Evolutionary conservation across 2,113 vertebrate genomes (phyloP).

Genomic region (Campylorhamphus procurvoides): DNA sequence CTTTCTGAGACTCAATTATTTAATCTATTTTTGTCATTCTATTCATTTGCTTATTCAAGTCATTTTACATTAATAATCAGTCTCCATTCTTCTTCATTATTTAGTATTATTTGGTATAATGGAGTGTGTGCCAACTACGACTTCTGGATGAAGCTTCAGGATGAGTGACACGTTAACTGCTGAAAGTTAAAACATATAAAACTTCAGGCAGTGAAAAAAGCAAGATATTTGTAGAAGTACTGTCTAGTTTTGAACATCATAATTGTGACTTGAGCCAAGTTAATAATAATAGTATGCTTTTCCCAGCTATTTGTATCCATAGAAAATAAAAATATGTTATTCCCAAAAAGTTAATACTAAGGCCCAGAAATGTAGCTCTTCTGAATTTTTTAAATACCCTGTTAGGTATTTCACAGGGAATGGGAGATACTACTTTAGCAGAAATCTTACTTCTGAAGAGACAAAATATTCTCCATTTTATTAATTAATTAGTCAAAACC

Average conservation of each 20-base stretch:
- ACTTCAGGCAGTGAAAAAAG: conserved; percentile 40
- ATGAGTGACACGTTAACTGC: conserved; percentile 60
- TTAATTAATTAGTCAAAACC: background rate
- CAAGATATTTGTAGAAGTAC: conserved; percentile 29
- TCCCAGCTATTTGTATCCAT: background rate
- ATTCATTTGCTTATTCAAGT: conserved; percentile 59
- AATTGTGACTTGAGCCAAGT: conserved; percentile 6
- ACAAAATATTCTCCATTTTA: background rate
- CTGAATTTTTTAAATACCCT: background rate
- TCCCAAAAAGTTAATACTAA: background rate
- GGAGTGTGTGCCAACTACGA: conserved; percentile 57
- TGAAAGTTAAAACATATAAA: conserved; percentile 64
- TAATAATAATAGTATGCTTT: background rate
- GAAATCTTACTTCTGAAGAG: background rate
- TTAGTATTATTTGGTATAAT: conserved; percentile 70
- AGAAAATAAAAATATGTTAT: background rate
- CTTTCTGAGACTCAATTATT: conserved; percentile 74
- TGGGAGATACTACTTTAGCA: background rate
- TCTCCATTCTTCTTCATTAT: conserved; percentile 69
- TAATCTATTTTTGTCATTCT: conserved; percentile 74
- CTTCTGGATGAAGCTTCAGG: conserved; percentile 54
- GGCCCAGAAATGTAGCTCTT: background rate
- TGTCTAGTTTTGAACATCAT: conserved; percentile 22
- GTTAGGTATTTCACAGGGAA: background rate
- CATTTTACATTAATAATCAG: conserved; percentile 74